Percentiles rank a stretch among this genome's conserved stretches.
Evolutionary conservation across 1,140 invertebrate species (phyloP).

Genomic region (Mya arenaria): DNA sequence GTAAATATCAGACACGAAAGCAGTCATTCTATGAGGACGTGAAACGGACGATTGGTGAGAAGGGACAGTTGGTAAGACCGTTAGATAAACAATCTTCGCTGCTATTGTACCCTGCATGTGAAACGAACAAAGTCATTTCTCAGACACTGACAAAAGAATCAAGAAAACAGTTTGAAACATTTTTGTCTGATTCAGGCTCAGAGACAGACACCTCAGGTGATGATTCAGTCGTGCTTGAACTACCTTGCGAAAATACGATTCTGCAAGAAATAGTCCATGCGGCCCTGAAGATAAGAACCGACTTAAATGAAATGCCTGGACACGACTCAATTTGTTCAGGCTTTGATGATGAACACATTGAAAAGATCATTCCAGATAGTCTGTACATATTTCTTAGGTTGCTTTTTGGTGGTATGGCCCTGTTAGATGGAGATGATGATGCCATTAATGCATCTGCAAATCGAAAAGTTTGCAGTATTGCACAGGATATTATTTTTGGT

Average conservation of each 20-base stretch:
- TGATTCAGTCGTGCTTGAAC: background rate
- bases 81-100: no score
- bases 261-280: conserved; percentile 11
- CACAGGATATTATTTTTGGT: conserved; percentile 40
- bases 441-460: background rate
- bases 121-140: no score
- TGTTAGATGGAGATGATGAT: background rate
- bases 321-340: background rate
- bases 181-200: background rate
- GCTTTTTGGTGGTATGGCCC: background rate
- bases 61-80: no score
- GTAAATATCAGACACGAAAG: no score
- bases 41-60: no score
- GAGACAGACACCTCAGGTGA: background rate
- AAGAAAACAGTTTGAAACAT: no score
- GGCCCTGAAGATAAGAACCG: background rate
- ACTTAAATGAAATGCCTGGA: conserved; percentile 17
- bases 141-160: no score
- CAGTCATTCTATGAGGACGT: no score
- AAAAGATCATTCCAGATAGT: conserved; percentile 13
- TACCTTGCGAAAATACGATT: background rate
- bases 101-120: no score
- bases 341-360: conserved; percentile 20
- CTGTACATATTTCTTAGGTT: background rate
- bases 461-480: conserved; percentile 22